A percentile compares a stretch with the other conserved stretches of the same genome.
phyloP scores from a whole-genome alignment of 2,113 vertebrate species.

The Oostethus manadensis region DNA sequence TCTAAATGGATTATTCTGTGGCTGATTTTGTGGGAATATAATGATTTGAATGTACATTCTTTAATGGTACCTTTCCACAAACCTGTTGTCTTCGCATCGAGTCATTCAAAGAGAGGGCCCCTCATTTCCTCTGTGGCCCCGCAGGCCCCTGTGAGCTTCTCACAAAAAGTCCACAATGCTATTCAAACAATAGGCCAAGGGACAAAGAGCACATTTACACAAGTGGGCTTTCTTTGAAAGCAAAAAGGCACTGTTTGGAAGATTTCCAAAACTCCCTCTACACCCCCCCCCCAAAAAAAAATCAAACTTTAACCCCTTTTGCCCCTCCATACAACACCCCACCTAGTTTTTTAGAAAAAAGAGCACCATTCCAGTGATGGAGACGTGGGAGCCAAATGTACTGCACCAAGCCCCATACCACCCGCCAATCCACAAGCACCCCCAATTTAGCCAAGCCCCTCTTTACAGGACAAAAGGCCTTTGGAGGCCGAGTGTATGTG shows the following conservation, averaged over 20 bases:
- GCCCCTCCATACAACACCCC: slow-evolving; percentile 47
- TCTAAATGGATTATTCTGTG: background rate
- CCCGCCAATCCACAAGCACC: slow-evolving; percentile 67
- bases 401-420: slow-evolving; percentile 59
- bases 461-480: slow-evolving; percentile 70
- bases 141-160: slow-evolving; percentile 66
- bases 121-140: slow-evolving; percentile 55
- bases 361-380: slow-evolving; percentile 64
- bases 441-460: slow-evolving; percentile 70
- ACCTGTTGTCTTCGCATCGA: slow-evolving; percentile 71
- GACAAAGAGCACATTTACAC: slow-evolving; percentile 91
- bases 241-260: slow-evolving; percentile 82
- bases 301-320: slow-evolving; percentile 28
- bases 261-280: slow-evolving; percentile 70
- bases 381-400: slow-evolving; percentile 71
- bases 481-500: slow-evolving; percentile 70
- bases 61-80: slow-evolving; percentile 65
- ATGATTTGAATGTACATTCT: slow-evolving; percentile 42
- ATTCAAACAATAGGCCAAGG: slow-evolving; percentile 82
- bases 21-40: background rate
- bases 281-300: slow-evolving; percentile 12
- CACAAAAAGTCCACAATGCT: slow-evolving; percentile 82
- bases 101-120: slow-evolving; percentile 74
- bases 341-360: slow-evolving; percentile 52
- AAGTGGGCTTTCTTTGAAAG: slow-evolving; percentile 83